Evolutionary conservation across 2,113 vertebrate genomes (phyloP).

Genomic region (Hippoglossus stenolepis): DNA sequence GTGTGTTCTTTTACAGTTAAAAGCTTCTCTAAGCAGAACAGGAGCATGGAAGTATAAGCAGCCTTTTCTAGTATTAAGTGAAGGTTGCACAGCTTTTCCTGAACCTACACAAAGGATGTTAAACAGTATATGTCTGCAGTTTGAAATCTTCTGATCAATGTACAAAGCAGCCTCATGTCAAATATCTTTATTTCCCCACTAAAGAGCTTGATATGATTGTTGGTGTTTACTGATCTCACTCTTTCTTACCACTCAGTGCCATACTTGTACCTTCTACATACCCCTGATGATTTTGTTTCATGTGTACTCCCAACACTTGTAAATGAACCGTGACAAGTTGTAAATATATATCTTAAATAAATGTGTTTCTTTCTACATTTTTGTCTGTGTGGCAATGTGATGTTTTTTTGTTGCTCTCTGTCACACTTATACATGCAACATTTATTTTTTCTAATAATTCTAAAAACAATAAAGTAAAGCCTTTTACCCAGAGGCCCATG

Average conservation of each 20-base stretch:
- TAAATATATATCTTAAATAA: constrained; percentile 77
- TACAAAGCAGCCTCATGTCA: constrained; percentile 7
- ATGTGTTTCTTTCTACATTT: constrained; percentile 69
- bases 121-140: constrained; percentile 1
- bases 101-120: neutral
- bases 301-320: constrained; percentile 56
- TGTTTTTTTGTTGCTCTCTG: neutral
- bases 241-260: constrained; percentile 72
- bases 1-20: no score
- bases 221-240: constrained; percentile 44
- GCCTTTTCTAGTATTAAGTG: constrained; percentile 12
- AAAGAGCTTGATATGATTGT: constrained; percentile 56
- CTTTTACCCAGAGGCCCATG: neutral
- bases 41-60: constrained; percentile 8
- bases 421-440: neutral
- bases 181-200: constrained; percentile 14
- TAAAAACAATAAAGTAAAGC: no score
- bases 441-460: neutral
- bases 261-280: constrained; percentile 64
- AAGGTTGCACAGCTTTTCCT: neutral
- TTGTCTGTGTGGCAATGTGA: neutral
- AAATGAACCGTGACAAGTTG: constrained; percentile 67
- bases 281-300: constrained; percentile 41
- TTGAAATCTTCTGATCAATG: constrained; percentile 2
- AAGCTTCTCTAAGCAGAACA: neutral